These are phyloP conservation scores for Coelopa frigida DNA, from an alignment of 1,140 invertebrate genomes.

Conservation along the genomic window DNA sequence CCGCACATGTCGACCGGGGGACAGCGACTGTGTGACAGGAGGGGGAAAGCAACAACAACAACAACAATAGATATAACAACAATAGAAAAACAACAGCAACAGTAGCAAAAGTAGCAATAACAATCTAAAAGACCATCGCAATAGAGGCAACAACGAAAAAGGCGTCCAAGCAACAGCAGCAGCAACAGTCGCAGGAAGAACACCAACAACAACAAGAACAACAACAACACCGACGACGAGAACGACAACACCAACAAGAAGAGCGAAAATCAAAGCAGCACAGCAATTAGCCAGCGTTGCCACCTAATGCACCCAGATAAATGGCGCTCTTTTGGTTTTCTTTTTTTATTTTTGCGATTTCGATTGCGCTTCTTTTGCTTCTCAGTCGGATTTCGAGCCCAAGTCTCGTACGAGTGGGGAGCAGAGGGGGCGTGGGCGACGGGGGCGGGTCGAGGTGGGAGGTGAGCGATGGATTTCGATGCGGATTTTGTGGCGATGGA, in stretches of 20 bases:
- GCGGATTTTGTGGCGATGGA: not conserved
- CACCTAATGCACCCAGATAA: slow-evolving; percentile 43
- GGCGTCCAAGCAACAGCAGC: not conserved
- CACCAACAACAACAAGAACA: slow-evolving; percentile 10
- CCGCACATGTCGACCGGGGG: slow-evolving; percentile 38
- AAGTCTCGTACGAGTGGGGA: too few relatives aligned
- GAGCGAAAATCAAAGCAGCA: slow-evolving; percentile 18
- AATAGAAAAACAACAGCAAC: slow-evolving; percentile 1
- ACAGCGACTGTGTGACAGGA: slow-evolving; percentile 21
- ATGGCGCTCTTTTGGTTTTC: slow-evolving; percentile 15
- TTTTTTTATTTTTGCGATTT: not conserved
- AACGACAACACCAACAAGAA: slow-evolving; percentile 2
- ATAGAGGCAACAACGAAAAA: slow-evolving; percentile 8
- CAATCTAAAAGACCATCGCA: not conserved
- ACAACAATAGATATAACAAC: not conserved
- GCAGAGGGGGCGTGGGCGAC: too few relatives aligned
- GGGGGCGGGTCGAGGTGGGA: too few relatives aligned
- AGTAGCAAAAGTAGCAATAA: not conserved
- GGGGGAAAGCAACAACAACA: slow-evolving; percentile 7
- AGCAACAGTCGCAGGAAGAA: not conserved
- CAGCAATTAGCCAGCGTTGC: slow-evolving; percentile 42
- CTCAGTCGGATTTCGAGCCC: too few relatives aligned
- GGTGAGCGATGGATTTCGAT: slow-evolving; percentile 2
- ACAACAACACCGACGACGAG: slow-evolving; percentile 11
- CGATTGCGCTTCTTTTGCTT: not conserved